phyloP scores from a whole-genome alignment of 2,797 vertebrate genomes.

The Acanthurus tractus region DNA sequence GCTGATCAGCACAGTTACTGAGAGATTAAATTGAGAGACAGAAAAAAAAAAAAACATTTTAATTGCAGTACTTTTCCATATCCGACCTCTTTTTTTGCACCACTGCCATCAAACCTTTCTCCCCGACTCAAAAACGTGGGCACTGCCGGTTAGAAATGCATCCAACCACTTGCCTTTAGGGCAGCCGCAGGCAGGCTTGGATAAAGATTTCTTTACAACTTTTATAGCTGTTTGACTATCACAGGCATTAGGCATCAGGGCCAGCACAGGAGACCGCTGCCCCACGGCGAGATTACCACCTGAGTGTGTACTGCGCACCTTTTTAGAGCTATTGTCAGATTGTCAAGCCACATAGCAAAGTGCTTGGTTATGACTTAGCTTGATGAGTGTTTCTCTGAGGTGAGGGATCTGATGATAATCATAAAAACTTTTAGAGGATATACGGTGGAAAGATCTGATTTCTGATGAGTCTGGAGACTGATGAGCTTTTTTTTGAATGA shows the following conservation, averaged over 20 bases:
- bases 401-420: conserved; percentile 1
- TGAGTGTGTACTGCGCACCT: neutral
- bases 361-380: conserved; percentile 10
- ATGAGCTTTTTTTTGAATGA: neutral
- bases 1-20: neutral
- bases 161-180: conserved; percentile 43
- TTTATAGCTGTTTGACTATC: conserved; percentile 47
- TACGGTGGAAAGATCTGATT: neutral
- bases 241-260: conserved; percentile 38
- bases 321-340: conserved; percentile 2
- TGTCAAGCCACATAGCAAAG: neutral
- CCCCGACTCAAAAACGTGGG: conserved; percentile 17
- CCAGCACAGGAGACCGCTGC: conserved; percentile 21
- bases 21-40: neutral
- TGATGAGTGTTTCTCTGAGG: conserved; percentile 27
- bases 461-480: neutral
- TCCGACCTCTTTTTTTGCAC: neutral
- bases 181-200: conserved; percentile 41
- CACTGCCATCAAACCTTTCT: conserved; percentile 9
- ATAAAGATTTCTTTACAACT: conserved; percentile 50
- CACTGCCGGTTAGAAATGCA: conserved; percentile 36
- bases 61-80: conserved; percentile 2
- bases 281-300: conserved; percentile 38
- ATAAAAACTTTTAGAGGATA: conserved; percentile 9
- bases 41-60: conserved; percentile 11